phyloP scores from a whole-genome alignment of 2,888 invertebrate genomes.

The Xanthorhoe designata region DNA sequence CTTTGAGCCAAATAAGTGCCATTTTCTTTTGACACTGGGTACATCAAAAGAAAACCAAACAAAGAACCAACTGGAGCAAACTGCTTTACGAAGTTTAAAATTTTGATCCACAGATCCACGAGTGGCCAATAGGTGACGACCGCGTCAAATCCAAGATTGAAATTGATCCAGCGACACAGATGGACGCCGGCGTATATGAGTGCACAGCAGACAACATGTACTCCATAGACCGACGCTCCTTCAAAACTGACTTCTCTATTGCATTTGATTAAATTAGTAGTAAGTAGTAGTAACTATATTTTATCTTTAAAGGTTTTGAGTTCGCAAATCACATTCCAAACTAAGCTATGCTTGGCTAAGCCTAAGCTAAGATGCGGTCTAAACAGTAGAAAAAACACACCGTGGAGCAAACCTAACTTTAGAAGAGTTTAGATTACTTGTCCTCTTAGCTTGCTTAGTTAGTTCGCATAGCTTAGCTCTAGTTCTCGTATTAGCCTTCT shows the following conservation, averaged over 20 bases:
- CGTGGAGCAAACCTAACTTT: too few relatives aligned
- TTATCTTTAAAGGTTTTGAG: neutral
- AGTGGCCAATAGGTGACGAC: slow-evolving; percentile 93
- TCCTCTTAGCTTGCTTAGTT: too few relatives aligned
- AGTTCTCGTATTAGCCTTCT: neutral
- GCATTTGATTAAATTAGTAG: slow-evolving; percentile 89
- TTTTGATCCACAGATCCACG: slow-evolving; percentile 89
- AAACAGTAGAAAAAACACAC: too few relatives aligned
- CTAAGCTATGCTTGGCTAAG: neutral
- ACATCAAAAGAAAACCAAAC: too few relatives aligned
- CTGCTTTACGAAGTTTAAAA: neutral
- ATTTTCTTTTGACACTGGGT: too few relatives aligned
- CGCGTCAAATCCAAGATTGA: slow-evolving; percentile 96
- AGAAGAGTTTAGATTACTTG: too few relatives aligned
- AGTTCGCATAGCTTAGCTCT: too few relatives aligned
- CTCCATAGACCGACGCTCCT: slow-evolving; percentile 94
- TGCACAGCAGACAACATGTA: slow-evolving; percentile 98
- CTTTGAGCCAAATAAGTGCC: too few relatives aligned
- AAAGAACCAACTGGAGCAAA: too few relatives aligned
- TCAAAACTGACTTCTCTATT: slow-evolving; percentile 97
- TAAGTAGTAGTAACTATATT: neutral
- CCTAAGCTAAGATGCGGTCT: too few relatives aligned
- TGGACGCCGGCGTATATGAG: slow-evolving; percentile 98
- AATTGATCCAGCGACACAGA: slow-evolving; percentile 97
- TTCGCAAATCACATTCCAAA: neutral